phyloP scores from a whole-genome alignment of 1,140 invertebrate genomes.

The Contarinia nasturtii region DNA sequence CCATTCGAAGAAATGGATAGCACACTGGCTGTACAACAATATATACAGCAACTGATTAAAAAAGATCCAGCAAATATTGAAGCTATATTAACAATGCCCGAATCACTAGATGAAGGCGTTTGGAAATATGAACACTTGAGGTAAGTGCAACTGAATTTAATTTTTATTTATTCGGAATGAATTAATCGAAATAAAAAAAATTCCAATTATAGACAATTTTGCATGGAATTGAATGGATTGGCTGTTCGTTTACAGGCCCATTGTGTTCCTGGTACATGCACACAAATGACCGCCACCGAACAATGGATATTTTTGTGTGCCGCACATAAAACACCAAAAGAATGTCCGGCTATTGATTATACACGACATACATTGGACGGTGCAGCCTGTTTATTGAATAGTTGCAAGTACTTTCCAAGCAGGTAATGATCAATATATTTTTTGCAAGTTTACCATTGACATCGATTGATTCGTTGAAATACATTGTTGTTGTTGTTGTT shows the following conservation, averaged over 20 bases:
- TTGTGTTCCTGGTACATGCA: conserved; percentile 91
- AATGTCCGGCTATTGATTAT: conserved; percentile 99
- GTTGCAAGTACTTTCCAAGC: conserved; percentile 99
- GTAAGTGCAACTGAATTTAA: conserved; percentile 19
- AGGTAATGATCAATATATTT: conserved; percentile 35
- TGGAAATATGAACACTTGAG: conserved; percentile 99
- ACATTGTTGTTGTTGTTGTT: neutral
- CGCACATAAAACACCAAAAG: conserved; percentile 98
- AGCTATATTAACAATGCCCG: conserved; percentile 85
- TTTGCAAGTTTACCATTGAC: too few species aligned
- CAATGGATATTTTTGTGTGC: conserved; percentile 99
- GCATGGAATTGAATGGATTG: conserved; percentile 95
- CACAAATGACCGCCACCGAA: conserved; percentile 99
- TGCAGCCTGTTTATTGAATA: conserved; percentile 94
- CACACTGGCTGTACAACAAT: conserved; percentile 94
- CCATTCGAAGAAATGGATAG: conserved; percentile 99
- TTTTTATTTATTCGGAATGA: neutral
- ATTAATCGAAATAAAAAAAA: too few species aligned
- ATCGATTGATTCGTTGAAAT: neutral
- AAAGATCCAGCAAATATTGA: conserved; percentile 86
- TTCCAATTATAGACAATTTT: conserved; percentile 66
- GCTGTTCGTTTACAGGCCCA: conserved; percentile 85
- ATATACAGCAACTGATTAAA: conserved; percentile 95
- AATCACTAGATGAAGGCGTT: conserved; percentile 94
- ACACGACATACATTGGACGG: conserved; percentile 98